Percentiles rank a stretch among this genome's conserved stretches.
These are phyloP conservation scores for Conops quadrifasciatus DNA, from an alignment of 2,888 invertebrate genomes.

Conservation along the genomic window DNA sequence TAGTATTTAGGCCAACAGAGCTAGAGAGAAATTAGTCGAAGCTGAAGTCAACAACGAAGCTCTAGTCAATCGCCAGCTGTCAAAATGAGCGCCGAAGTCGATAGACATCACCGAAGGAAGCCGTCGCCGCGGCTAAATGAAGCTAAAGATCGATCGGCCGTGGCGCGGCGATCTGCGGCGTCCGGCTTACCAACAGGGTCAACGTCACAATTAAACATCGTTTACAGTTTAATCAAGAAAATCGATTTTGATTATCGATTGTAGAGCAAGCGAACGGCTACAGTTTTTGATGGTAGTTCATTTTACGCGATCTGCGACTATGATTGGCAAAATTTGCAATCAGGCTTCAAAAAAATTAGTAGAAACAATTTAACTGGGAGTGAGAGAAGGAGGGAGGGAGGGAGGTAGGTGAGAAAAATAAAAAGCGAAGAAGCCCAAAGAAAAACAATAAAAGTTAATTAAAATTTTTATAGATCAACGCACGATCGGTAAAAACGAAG, in stretches of 20 bases:
- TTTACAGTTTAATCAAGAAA: constrained; percentile 12
- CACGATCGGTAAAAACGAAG: constrained; percentile 8
- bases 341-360: not conserved
- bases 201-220: constrained; percentile 11
- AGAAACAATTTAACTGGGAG: not conserved
- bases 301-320: not conserved
- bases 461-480: constrained; percentile 26
- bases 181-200: not conserved
- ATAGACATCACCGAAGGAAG: not conserved
- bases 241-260: constrained; percentile 8
- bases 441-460: constrained; percentile 19
- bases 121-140: not conserved
- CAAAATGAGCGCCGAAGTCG: not conserved
- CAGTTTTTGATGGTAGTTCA: not conserved
- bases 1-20: constrained; percentile 18
- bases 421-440: not conserved
- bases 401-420: not conserved
- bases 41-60: not conserved
- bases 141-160: not conserved
- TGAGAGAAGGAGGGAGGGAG: not conserved
- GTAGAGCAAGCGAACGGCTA: not conserved
- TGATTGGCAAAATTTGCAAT: not conserved
- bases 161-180: not conserved
- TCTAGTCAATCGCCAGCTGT: not conserved
- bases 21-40: not conserved